Conservation (phyloP, 2,113 vertebrate genomes). For the Stegostoma tigrinum region DNA sequence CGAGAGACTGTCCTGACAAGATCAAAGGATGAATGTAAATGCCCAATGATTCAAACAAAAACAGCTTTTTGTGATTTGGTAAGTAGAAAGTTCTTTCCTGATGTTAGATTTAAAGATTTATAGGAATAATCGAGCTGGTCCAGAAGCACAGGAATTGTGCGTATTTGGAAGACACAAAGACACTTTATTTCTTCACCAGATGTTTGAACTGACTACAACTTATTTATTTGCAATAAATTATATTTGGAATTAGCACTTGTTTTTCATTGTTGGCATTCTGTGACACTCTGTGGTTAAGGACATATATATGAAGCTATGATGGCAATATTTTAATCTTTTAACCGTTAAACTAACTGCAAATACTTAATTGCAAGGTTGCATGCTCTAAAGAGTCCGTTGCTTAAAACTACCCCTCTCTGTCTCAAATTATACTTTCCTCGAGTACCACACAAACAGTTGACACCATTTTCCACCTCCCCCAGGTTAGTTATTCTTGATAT, state of each 20-base stretch:
- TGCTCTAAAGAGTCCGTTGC: neutral
- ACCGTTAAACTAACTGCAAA: neutral
- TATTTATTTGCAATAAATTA: neutral
- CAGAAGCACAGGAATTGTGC: neutral
- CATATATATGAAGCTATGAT: neutral
- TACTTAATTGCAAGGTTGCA: neutral
- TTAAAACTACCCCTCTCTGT: neutral
- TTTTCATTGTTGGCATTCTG: neutral
- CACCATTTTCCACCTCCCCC: neutral
- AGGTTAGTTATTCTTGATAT: neutral
- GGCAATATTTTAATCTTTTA: neutral
- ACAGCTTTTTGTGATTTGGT: constrained; percentile 16
- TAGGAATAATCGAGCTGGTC: neutral
- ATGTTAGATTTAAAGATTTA: constrained; percentile 26
- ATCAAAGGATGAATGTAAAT: neutral
- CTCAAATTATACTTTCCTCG: neutral
- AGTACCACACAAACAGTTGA: neutral
- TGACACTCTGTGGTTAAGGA: neutral
- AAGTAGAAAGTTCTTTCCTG: neutral
- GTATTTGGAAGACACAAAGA: neutral
- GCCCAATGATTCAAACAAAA: neutral
- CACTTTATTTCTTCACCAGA: neutral
- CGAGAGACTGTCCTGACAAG: neutral
- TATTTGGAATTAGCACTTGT: neutral
- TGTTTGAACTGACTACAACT: neutral